Conservation (phyloP, 2,888 invertebrate species). For the Hemithea aestivaria region DNA sequence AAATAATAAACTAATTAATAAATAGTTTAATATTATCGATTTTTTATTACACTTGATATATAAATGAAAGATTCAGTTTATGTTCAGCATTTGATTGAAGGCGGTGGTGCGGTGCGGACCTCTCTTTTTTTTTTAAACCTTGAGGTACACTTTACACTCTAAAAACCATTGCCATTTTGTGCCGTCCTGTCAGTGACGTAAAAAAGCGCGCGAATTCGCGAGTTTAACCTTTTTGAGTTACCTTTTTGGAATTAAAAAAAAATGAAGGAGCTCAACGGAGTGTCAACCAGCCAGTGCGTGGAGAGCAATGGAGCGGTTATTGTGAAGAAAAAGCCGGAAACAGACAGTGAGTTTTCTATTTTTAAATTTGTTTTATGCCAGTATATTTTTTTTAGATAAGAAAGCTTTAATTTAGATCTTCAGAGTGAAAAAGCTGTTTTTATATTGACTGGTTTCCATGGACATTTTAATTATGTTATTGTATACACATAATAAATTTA, state of each 20-base stretch:
- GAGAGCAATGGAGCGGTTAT: conserved; percentile 53
- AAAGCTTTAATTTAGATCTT: too few species aligned
- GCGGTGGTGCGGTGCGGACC: conserved; percentile 29
- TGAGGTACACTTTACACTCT: conserved; percentile 52
- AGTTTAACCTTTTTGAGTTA: too few species aligned
- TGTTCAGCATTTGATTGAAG: conserved; percentile 30
- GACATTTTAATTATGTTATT: too few species aligned
- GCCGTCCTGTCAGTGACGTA: conserved; percentile 64
- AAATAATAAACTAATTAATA: conserved; percentile 10
- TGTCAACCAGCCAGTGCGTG: conserved; percentile 46
- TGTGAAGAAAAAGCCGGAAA: conserved; percentile 59
- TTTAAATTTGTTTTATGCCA: background rate
- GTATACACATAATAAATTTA: too few species aligned
- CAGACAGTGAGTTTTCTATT: conserved; percentile 43
- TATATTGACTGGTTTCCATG: too few species aligned
- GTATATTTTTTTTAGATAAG: too few species aligned
- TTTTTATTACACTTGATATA: conserved; percentile 28
- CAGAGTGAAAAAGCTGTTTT: too few species aligned
- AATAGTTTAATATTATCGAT: conserved; percentile 6
- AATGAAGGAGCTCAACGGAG: conserved; percentile 66
- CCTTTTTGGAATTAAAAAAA: conserved; percentile 26
- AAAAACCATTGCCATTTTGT: conserved; percentile 50
- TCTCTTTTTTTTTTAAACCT: conserved; percentile 41
- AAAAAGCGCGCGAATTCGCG: conserved; percentile 57
- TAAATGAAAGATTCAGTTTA: conserved; percentile 35